A percentile compares a stretch with the other conserved stretches of the same genome.
Evolutionary conservation across 2,888 invertebrate genomes (phyloP).

Genomic region (Parelbella ahira): DNA sequence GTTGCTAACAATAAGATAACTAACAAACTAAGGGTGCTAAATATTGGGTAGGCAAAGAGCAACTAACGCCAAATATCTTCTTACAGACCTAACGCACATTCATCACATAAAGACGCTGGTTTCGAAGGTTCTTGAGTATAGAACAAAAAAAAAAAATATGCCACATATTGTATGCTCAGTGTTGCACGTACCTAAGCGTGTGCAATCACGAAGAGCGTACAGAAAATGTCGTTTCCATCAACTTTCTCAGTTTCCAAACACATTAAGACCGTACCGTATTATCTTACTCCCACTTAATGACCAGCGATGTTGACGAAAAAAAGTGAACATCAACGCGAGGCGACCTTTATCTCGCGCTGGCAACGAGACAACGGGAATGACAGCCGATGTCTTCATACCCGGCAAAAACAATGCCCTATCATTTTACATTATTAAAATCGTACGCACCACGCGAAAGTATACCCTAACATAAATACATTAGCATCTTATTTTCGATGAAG

Average conservation of each 20-base stretch:
- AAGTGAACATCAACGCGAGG: constrained; percentile 48
- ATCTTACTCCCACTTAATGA: constrained; percentile 32
- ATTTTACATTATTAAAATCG: constrained; percentile 58
- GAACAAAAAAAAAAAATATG: too few relatives aligned
- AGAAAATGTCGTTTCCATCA: constrained; percentile 7
- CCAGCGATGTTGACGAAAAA: constrained; percentile 27
- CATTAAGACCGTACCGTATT: constrained; percentile 26
- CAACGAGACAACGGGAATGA: constrained; percentile 39
- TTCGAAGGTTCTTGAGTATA: too few relatives aligned
- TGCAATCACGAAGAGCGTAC: too few relatives aligned
- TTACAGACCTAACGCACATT: too few relatives aligned
- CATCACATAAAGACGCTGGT: too few relatives aligned
- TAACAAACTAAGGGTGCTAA: too few relatives aligned
- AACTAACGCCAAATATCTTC: too few relatives aligned
- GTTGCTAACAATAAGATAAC: too few relatives aligned
- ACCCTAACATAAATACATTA: constrained; percentile 15
- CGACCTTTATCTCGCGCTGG: constrained; percentile 52
- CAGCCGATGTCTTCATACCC: constrained; percentile 72
- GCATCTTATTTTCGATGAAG: constrained; percentile 22
- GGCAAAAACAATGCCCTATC: constrained; percentile 71
- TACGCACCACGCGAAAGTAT: constrained; percentile 27
- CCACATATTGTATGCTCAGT: too few relatives aligned
- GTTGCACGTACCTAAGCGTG: too few relatives aligned
- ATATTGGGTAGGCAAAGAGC: too few relatives aligned
- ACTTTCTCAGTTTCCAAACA: constrained; percentile 21